Base-by-base conservation (phyloP, 2,888 invertebrate genomes). In the Taphrorychus bicolor region DNA sequence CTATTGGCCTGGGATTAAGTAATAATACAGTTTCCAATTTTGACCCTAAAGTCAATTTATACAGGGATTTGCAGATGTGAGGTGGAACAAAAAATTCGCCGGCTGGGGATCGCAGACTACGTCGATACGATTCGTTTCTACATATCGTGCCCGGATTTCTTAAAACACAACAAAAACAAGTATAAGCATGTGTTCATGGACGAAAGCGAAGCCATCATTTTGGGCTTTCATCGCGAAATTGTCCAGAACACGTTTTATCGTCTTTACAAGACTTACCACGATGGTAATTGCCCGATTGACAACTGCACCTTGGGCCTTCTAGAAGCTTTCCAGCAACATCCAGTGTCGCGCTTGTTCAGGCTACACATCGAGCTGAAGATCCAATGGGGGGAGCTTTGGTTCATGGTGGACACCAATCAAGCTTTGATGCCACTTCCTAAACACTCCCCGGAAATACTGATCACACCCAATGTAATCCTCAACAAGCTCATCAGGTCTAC, bases 161-260 rank as follows among this genome's bases (percentile, higher is more conserved):
- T 80, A 1, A 71, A 71, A 54, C 70, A 74, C 14, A 79, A 76
- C 66, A 73, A 71, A n/a, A 74, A 70, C 11, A 74, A 72, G 32
- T 82, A 82, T 70, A 78, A 77, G 54, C 81, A 82, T 66, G 75
- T 82, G 40, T 81, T 81, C 61, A 80, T 81, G 79, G 81, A 82
- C 59, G 81, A 82, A 75, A 75, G 80, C 3, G 81, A 82, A 72
- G 81, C 80, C 0, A 74, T 79, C 2, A 80, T 79, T 70, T 68
- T 82, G 18, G 76, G 80, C 3, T 80, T 82, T 60, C 75, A 77
- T 48, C 72, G 73, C 22, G 70, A 67, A 11, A 80, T 81, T 18
- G 76, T 79, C 24, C 61, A 73, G 9, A 71, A 74, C 9, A 81
- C 79, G 0, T 71, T 80, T 16, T 69, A 73, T 1, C 71, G 69